These are phyloP conservation scores for Acrossocheilus wenchowensis DNA, from an alignment of 2,797 vertebrate species.

Conservation along the genomic window DNA sequence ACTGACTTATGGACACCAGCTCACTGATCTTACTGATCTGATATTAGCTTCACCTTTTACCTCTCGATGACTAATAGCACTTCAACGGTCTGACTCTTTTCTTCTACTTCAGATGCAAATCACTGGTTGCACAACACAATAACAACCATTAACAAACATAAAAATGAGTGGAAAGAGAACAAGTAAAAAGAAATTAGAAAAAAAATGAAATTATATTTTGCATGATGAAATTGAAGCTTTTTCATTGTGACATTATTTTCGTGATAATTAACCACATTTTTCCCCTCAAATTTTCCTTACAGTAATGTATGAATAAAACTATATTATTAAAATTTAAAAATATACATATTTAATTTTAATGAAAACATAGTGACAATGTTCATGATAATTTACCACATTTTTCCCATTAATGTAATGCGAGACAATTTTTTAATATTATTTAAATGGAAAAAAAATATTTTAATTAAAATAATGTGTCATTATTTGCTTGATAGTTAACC, in stretches of 20 bases:
- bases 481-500: neutral
- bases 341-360: no score
- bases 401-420: neutral
- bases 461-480: neutral
- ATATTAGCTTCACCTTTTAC: constrained; percentile 5
- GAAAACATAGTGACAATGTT: no score
- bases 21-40: constrained; percentile 4
- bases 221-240: neutral
- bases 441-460: no score
- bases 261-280: neutral
- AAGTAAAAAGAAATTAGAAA: neutral
- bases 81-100: neutral
- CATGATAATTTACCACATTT: neutral
- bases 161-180: neutral
- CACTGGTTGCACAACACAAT: neutral
- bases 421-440: no score
- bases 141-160: neutral
- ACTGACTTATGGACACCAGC: neutral
- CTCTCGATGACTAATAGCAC: neutral
- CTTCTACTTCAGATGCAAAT: neutral
- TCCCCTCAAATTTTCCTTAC: neutral
- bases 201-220: neutral
- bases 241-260: neutral
- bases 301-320: neutral
- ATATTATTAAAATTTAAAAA: no score